These are phyloP conservation scores for Meiosimyza platycephala DNA, from an alignment of 2,888 invertebrate genomes.

Conservation along the genomic window DNA sequence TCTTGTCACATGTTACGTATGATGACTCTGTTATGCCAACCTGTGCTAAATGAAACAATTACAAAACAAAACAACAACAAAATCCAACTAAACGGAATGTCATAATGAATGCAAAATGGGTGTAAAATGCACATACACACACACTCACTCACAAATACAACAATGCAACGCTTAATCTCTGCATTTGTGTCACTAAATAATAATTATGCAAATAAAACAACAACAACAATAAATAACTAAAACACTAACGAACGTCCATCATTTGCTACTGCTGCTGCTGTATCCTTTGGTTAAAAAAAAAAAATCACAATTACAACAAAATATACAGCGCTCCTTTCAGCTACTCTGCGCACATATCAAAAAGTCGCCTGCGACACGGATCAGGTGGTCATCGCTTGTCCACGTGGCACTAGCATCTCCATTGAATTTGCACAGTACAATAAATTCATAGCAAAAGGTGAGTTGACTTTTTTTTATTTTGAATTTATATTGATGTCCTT, in stretches of 20 bases:
- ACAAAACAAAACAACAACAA: constrained; percentile 4
- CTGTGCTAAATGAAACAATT: constrained; percentile 5
- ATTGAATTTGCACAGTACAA: constrained; percentile 88
- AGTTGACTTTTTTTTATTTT: constrained; percentile 42
- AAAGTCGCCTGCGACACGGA: constrained; percentile 93
- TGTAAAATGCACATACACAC: neutral
- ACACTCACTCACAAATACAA: neutral
- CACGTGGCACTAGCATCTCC: constrained; percentile 91
- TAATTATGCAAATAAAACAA: neutral
- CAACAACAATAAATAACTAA: neutral
- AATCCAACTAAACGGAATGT: too few relatives aligned
- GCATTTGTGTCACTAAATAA: neutral
- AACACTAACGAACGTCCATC: neutral
- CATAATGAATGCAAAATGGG: too few relatives aligned
- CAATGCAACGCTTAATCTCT: neutral
- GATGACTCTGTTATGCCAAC: neutral
- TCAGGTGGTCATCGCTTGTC: constrained; percentile 87
- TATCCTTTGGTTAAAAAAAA: neutral
- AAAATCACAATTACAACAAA: neutral
- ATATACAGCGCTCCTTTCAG: constrained; percentile 83
- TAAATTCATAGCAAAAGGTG: constrained; percentile 64
- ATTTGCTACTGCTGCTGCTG: neutral
- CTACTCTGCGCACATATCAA: constrained; percentile 91
- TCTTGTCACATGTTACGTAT: constrained; percentile 3
- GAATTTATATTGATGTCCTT: neutral